Percentiles rank a stretch among this genome's conserved stretches.
These are phyloP conservation scores for Perccottus glenii DNA, from an alignment of 2,113 vertebrate species.

Conservation along the genomic window DNA sequence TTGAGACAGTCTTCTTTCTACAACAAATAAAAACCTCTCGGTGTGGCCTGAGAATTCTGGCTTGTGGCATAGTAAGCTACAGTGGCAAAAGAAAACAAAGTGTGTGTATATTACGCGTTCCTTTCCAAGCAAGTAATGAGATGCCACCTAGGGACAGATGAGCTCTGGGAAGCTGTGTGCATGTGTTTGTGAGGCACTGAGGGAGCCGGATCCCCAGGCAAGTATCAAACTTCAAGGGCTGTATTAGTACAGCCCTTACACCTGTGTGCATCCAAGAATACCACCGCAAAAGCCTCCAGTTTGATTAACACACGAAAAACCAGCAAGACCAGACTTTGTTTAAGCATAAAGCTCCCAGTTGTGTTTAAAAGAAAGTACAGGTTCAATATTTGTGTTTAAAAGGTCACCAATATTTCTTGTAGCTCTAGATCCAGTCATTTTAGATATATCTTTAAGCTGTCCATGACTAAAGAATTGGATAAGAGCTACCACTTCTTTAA, in stretches of 20 bases:
- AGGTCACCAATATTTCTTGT: too few species aligned
- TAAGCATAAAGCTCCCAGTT: background rate
- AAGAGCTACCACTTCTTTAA: slow-evolving; percentile 47
- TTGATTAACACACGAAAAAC: slow-evolving; percentile 26
- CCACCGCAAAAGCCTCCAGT: slow-evolving; percentile 49
- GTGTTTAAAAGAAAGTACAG: too few species aligned
- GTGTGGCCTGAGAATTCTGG: slow-evolving; percentile 34
- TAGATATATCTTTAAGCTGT: background rate
- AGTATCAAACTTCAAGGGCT: slow-evolving; percentile 76
- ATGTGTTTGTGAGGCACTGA: slow-evolving; percentile 36
- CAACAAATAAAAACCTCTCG: background rate
- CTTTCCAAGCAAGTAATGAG: slow-evolving; percentile 62
- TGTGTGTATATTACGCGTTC: slow-evolving; percentile 41
- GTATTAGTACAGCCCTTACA: slow-evolving; percentile 76
- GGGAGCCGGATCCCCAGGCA: slow-evolving; percentile 66
- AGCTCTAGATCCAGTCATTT: background rate
- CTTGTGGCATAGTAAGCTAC: slow-evolving; percentile 49
- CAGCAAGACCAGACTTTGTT: slow-evolving; percentile 33
- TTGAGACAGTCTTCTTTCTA: background rate
- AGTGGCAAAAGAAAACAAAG: slow-evolving; percentile 57
- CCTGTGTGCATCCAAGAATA: slow-evolving; percentile 58
- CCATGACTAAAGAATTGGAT: background rate
- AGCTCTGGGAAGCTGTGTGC: slow-evolving; percentile 66
- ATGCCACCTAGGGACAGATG: slow-evolving; percentile 67
- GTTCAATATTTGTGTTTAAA: too few species aligned